These are phyloP conservation scores for Drosophila hamatofila DNA, from an alignment of 2,888 invertebrate species.

Conservation along the genomic window DNA sequence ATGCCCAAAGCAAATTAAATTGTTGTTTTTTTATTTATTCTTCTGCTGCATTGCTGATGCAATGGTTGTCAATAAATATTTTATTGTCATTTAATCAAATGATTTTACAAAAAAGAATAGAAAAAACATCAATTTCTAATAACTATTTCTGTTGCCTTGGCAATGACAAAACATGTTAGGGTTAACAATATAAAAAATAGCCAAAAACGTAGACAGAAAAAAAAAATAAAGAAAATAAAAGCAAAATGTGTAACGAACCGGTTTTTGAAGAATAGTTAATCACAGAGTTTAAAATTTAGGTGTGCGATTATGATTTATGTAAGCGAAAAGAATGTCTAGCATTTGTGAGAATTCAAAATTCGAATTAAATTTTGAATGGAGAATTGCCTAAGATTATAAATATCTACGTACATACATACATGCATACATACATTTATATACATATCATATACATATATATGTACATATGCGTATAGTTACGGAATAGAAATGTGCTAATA, in stretches of 20 bases:
- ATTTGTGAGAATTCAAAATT: conserved; percentile 26
- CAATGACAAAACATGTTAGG: conserved; percentile 33
- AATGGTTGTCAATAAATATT: conserved; percentile 44
- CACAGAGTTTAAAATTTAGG: conserved; percentile 32
- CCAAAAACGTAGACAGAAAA: conserved; percentile 14
- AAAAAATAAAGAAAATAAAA: background rate
- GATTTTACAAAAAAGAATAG: background rate
- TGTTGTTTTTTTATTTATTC: background rate
- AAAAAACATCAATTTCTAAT: conserved; percentile 7
- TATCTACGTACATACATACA: background rate
- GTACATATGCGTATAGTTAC: background rate
- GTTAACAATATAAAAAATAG: conserved; percentile 13
- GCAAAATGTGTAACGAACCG: conserved; percentile 36
- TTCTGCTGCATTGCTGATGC: conserved; percentile 18
- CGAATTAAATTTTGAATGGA: conserved; percentile 56
- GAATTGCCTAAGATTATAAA: conserved; percentile 3
- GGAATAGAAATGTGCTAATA: background rate
- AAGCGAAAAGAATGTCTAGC: conserved; percentile 32
- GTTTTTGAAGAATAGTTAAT: conserved; percentile 40
- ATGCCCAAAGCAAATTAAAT: conserved; percentile 8
- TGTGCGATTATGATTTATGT: conserved; percentile 22
- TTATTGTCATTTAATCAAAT: conserved; percentile 37
- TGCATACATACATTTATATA: background rate
- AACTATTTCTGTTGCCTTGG: conserved; percentile 27
- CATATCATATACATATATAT: background rate